Percentiles rank a stretch among this genome's conserved stretches.
Conservation (phyloP, 2,888 invertebrate genomes). For the Gisinianus flammeolus region DNA sequence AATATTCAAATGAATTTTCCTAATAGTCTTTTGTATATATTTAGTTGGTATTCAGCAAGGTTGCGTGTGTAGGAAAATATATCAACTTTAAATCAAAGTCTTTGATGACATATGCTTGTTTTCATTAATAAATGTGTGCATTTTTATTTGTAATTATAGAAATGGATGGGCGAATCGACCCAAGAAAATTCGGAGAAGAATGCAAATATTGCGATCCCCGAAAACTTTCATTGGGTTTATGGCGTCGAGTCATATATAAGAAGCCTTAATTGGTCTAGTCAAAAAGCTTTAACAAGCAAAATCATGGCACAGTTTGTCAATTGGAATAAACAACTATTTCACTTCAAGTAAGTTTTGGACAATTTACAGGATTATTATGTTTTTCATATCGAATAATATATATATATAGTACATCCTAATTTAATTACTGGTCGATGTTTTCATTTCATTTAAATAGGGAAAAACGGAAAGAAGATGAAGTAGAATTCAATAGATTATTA, state of each 20-base stretch:
- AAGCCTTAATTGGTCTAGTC: slow-evolving; percentile 55
- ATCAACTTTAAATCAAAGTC: not conserved
- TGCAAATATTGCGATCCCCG: not conserved
- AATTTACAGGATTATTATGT: not conserved
- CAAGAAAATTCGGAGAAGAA: slow-evolving; percentile 2
- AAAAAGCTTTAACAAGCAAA: slow-evolving; percentile 54
- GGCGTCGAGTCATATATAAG: slow-evolving; percentile 58
- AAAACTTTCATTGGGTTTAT: slow-evolving; percentile 56
- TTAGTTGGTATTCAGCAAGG: too few species aligned
- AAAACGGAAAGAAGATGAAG: slow-evolving; percentile 36
- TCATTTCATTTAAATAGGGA: slow-evolving; percentile 15
- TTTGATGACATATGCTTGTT: not conserved
- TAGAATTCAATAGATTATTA: slow-evolving; percentile 55
- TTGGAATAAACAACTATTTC: slow-evolving; percentile 57
- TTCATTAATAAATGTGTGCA: not conserved
- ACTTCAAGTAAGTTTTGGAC: slow-evolving; percentile 24
- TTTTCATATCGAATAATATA: not conserved
- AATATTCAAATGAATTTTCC: not conserved
- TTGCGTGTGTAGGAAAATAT: too few species aligned
- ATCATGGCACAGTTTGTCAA: slow-evolving; percentile 47
- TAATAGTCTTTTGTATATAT: too few species aligned
- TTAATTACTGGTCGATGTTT: not conserved
- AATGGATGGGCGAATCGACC: slow-evolving; percentile 31
- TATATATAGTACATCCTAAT: not conserved
- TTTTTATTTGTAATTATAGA: slow-evolving; percentile 16